Evolutionary conservation across 2,797 vertebrate species (phyloP).

Genomic region (Threskiornis aethiopicus): DNA sequence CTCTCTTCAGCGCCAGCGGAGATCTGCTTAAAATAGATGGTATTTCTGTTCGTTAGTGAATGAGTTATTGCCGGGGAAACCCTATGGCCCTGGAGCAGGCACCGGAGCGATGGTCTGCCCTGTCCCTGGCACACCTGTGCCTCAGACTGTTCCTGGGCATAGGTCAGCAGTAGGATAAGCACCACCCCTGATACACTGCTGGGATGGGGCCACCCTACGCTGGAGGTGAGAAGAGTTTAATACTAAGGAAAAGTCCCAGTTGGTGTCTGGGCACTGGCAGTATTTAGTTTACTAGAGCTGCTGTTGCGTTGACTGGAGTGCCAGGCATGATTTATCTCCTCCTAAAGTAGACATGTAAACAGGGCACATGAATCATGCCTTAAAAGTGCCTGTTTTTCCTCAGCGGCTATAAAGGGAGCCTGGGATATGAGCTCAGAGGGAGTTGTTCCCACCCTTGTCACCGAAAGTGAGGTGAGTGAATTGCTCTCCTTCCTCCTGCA

Average conservation of each 20-base stretch:
- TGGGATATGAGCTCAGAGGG: slow-evolving; percentile 48
- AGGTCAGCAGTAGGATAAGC: not conserved
- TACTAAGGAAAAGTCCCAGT: not conserved
- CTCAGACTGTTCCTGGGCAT: not conserved
- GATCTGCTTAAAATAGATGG: not conserved
- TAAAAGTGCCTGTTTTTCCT: slow-evolving; percentile 46
- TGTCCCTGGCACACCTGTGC: not conserved
- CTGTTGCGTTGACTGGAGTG: not conserved
- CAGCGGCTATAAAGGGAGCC: slow-evolving; percentile 1
- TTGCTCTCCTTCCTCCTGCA: not conserved
- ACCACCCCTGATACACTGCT: not conserved
- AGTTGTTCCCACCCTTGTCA: not conserved
- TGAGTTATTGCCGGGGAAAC: not conserved
- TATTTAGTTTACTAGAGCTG: not conserved
- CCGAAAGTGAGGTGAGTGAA: not conserved
- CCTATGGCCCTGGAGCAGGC: not conserved
- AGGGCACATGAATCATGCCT: slow-evolving; percentile 56
- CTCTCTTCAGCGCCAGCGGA: not conserved
- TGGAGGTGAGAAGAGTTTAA: not conserved
- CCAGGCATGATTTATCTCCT: slow-evolving; percentile 49
- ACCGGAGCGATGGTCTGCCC: not conserved
- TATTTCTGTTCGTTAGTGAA: not conserved
- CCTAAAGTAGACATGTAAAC: slow-evolving; percentile 16
- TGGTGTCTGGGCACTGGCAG: not conserved
- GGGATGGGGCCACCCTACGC: not conserved